Evolutionary conservation across 2,113 vertebrate genomes (phyloP).

Genomic region (Chloropsis hardwickii): DNA sequence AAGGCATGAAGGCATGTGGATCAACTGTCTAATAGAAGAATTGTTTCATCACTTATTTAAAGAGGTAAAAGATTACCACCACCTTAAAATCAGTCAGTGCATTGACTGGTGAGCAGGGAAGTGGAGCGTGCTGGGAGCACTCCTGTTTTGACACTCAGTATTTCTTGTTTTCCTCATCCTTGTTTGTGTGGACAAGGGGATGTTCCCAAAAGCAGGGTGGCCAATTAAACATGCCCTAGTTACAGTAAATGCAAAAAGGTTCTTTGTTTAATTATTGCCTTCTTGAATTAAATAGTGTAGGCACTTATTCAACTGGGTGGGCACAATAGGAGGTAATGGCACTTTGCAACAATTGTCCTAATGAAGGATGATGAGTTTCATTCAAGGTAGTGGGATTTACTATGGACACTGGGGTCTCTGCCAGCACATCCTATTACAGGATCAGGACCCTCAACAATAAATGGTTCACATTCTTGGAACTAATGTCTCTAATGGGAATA

Average conservation of each 20-base stretch:
- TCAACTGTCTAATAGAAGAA: neutral
- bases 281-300: neutral
- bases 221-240: neutral
- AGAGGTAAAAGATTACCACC: neutral
- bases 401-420: neutral
- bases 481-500: slow-evolving; percentile 40
- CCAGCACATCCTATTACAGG: slow-evolving; percentile 25
- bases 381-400: neutral
- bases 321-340: neutral
- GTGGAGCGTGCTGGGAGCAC: fast-evolving
- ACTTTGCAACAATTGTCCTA: neutral
- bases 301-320: neutral
- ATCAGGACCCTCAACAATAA: slow-evolving; percentile 36
- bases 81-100: neutral
- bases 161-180: neutral
- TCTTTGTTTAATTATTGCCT: slow-evolving; percentile 1
- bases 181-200: neutral
- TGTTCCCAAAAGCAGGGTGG: neutral
- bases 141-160: neutral
- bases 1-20: neutral
- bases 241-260: slow-evolving; percentile 13
- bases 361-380: neutral
- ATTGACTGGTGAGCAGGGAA: neutral
- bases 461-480: slow-evolving; percentile 51
- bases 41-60: neutral